Base-by-base conservation (phyloP, 2,113 vertebrate genomes). In the Redunca redunca region DNA sequence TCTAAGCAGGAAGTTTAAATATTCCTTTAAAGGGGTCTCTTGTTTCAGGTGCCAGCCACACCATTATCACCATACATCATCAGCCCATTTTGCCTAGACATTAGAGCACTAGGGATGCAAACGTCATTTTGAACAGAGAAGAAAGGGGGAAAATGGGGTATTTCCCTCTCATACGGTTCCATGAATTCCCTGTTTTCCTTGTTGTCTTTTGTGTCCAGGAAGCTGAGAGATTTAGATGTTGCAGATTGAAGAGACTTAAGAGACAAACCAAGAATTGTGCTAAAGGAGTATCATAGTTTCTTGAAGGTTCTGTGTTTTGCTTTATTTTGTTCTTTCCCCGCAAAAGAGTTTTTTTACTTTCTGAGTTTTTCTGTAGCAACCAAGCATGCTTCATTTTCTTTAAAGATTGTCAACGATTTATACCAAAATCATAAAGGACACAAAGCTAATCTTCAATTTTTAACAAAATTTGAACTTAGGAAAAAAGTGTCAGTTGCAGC, bases 1-100 rank as follows among this genome's bases (percentile, higher is more conserved):
- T 92, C 58, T 92, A n/a, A n/a, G 67, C 23, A 52, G 55, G 86
- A 91, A 94, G 62, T 91, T 64, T 71, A 81, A 97, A 36, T 82
- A 62, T 93, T 94, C 87, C 71, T 92, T 92, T 87, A n/a, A 92
- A 95, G 88, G 93, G 48, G 21, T 86, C 67, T 93, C 93, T 93
- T 84, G 81, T 96, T 81, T 92, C 78, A 55, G 58, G 67, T 82
- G 40, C 64, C 60, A 74, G 33, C 28, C 46, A 64, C 40, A 19
- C 64, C 46, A 28, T 94, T 81, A 25, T 94, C 90, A 94, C 74
- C 83, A 33, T 60, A 64, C 58, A 46, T 88, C 81, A 50, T 81
- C 52, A n/a, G 16, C 58, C 55, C 50, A 13, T 86, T 90, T 62
- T 77, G 58, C 80, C 62, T 48, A 30, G 43, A 71, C 78, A 2